phyloP scores from a whole-genome alignment of 2,113 vertebrate species.

The Lagopus leucura region DNA sequence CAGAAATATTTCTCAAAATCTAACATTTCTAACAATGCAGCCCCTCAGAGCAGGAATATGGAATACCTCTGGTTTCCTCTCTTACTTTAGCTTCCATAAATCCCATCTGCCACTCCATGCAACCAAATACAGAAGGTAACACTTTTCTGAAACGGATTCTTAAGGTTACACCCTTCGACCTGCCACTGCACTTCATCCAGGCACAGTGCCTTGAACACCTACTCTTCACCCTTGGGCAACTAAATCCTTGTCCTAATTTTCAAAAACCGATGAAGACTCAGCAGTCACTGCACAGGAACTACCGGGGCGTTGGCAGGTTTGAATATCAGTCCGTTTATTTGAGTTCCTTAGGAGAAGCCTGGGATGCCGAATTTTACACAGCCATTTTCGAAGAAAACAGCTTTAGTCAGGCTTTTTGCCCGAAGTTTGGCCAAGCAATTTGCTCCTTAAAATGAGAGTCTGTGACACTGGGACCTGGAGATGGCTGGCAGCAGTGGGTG shows the following conservation, averaged over 20 bases:
- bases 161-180: neutral
- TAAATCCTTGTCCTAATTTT: conserved; percentile 32
- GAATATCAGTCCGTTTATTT: neutral
- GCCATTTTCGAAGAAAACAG: neutral
- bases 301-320: neutral
- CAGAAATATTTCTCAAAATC: conserved; percentile 15
- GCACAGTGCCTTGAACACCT: neutral
- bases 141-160: neutral
- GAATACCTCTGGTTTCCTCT: neutral
- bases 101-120: neutral
- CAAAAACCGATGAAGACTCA: conserved; percentile 59
- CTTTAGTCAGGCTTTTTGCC: neutral
- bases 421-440: neutral
- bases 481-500: neutral
- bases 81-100: conserved; percentile 2
- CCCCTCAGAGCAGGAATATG: neutral
- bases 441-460: accelerated
- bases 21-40: neutral
- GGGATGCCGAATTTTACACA: conserved; percentile 21
- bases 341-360: neutral
- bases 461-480: neutral
- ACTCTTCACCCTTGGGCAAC: conserved; percentile 20
- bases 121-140: neutral
- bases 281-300: conserved; percentile 28
- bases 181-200: conserved; percentile 6